These are phyloP conservation scores for Candoia aspera DNA, from an alignment of 2,113 vertebrate genomes.

Conservation along the genomic window DNA sequence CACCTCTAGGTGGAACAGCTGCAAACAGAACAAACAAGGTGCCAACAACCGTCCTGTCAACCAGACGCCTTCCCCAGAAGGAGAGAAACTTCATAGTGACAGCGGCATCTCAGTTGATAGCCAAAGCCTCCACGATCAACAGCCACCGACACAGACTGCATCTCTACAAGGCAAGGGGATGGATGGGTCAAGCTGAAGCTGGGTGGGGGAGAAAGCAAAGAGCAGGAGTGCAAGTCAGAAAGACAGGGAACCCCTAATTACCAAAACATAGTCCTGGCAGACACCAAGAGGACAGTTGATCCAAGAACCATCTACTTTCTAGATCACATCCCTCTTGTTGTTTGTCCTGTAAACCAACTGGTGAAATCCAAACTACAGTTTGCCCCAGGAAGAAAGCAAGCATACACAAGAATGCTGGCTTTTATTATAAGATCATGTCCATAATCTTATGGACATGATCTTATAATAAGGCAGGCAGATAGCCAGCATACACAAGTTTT, in stretches of 20 bases:
- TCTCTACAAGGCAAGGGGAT: slow-evolving; percentile 74
- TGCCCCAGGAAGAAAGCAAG: neutral
- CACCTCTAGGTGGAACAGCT: slow-evolving; percentile 92
- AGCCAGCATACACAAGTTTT: neutral
- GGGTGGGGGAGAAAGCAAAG: neutral
- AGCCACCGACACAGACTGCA: slow-evolving; percentile 76
- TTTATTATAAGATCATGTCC: no score
- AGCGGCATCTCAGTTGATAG: slow-evolving; percentile 98
- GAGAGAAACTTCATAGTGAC: slow-evolving; percentile 97
- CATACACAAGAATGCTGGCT: neutral
- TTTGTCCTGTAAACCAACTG: neutral
- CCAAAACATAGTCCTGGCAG: neutral
- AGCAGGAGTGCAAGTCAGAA: neutral
- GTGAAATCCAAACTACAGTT: neutral
- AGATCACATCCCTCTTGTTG: neutral
- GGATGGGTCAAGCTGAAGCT: neutral
- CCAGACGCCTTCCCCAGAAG: slow-evolving; percentile 93
- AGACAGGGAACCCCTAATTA: neutral
- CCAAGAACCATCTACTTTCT: neutral
- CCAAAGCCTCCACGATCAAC: slow-evolving; percentile 95
- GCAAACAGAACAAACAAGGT: slow-evolving; percentile 95
- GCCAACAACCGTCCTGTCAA: slow-evolving; percentile 91
- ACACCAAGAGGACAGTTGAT: neutral
- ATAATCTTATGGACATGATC: no score
- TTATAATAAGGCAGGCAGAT: no score